These are phyloP conservation scores for Lutjanus argentimaculatus DNA, from an alignment of 2,797 vertebrate genomes.

Conservation along the genomic window DNA sequence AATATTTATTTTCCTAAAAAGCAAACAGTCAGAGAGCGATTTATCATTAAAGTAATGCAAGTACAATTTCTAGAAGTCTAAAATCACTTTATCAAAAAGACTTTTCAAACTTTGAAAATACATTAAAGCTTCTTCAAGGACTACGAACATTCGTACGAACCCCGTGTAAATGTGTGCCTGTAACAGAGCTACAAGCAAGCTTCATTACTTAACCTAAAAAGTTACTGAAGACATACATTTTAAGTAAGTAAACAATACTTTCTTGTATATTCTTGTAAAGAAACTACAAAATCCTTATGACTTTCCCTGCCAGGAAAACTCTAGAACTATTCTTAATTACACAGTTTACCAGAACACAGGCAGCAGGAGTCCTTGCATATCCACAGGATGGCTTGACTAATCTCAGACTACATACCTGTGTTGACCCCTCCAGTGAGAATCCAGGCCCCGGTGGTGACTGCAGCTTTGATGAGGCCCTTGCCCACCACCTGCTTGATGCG, in stretches of 20 bases:
- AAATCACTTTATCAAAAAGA: no score
- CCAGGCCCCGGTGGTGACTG: constrained; percentile 99
- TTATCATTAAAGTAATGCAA: no score
- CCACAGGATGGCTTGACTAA: neutral
- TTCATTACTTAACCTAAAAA: no score
- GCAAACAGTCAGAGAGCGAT: no score
- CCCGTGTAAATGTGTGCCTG: neutral
- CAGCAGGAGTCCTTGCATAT: neutral
- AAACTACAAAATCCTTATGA: neutral
- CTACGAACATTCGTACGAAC: no score
- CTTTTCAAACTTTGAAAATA: no score
- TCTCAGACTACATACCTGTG: constrained; percentile 87
- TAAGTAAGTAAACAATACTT: neutral
- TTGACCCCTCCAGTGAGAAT: constrained; percentile 99
- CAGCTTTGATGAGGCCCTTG: constrained; percentile 99
- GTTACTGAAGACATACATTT: neutral
- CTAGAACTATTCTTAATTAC: neutral
- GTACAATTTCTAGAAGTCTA: no score
- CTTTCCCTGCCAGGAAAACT: neutral
- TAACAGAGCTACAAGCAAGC: neutral
- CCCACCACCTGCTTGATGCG: constrained; percentile 98
- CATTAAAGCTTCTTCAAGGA: no score
- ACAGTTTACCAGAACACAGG: neutral
- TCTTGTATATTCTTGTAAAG: neutral
- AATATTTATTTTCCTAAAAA: no score